Base-by-base conservation (phyloP, 2,113 vertebrate species). In the Diphyllodes magnificus region DNA sequence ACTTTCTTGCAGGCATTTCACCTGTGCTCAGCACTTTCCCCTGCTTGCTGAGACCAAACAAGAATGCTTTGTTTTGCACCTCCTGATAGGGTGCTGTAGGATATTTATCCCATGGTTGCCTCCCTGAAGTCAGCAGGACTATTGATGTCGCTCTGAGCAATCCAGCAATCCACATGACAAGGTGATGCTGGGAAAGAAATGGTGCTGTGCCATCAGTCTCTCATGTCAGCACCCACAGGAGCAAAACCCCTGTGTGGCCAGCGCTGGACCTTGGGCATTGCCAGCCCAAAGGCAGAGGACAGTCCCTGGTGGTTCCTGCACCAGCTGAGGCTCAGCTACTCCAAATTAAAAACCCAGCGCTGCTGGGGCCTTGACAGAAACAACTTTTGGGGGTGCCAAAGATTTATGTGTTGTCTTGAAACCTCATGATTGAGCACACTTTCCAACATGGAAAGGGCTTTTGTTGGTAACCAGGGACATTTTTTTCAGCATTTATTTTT, bases 181-280 rank as follows among this genome's bases (percentile, higher is more conserved):
- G 6, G 28, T 50, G 20, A 33, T 6, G 5, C 1, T 63, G 64
- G 9, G 23, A 30, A 66, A 66, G 40, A 73, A 82, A 66, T 3
- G 7, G 3, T 50, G 7, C 24, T 42, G 6, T 68, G 28, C n/a
- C 9, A 4, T 39, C 42, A 44, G 9, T 68, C 25, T 90, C 5
- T 2, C 30, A 42, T 2, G 0, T 31, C 27, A 73, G 13, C 30
- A 84, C 9, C 13, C 28, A 20, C 0, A 3, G 15, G 25, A 70
- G 11, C 20, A 82, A 82, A 86, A 22, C 4, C 12, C 16, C 4
- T 15, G 4, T 35, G 22, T 49, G 11, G 25, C 22, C 37, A 54
- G 49, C 13, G 22, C 30, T 51, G 47, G 37, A 22, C 31, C 73
- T 70, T 5, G 9, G 57, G 25, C 15, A 59, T 27, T 4, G 31